phyloP scores from a whole-genome alignment of 2,113 vertebrate species.

The Albula goreensis region DNA sequence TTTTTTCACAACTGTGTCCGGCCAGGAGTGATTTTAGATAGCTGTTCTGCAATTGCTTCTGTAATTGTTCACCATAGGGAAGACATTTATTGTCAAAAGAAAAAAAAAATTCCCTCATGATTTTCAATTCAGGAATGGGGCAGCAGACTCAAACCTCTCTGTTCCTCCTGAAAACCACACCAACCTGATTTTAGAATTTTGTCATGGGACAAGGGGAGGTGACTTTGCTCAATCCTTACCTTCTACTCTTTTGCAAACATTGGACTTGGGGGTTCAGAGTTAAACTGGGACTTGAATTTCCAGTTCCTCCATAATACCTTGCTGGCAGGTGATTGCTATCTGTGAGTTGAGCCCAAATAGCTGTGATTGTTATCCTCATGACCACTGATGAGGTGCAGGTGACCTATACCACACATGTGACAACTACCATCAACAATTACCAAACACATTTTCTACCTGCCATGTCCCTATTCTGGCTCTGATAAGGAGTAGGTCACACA shows the following conservation, averaged over 20 bases:
- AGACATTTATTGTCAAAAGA: too few species aligned
- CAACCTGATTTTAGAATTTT: too few species aligned
- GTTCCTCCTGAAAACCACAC: too few species aligned
- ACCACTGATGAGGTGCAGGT: not conserved
- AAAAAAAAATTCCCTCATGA: too few species aligned
- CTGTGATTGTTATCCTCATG: not conserved
- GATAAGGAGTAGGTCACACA: not conserved
- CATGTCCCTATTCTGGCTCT: not conserved
- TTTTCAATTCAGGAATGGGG: not conserved
- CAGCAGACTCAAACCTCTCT: too few species aligned
- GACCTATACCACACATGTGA: not conserved
- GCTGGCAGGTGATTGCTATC: not conserved
- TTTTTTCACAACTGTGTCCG: not conserved
- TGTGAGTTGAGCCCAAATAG: not conserved
- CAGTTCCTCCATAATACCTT: not conserved
- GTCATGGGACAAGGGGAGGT: not conserved
- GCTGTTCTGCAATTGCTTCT: not conserved
- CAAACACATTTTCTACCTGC: not conserved
- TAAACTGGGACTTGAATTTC: slow-evolving; percentile 20
- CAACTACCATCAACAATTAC: not conserved
- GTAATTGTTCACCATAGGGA: not conserved
- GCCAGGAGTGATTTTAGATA: not conserved
- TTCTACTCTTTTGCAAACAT: not conserved
- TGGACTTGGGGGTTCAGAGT: not conserved
- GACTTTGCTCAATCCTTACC: slow-evolving; percentile 1